phyloP scores from a whole-genome alignment of 1,140 invertebrate genomes.

The Drosophila repleta region DNA sequence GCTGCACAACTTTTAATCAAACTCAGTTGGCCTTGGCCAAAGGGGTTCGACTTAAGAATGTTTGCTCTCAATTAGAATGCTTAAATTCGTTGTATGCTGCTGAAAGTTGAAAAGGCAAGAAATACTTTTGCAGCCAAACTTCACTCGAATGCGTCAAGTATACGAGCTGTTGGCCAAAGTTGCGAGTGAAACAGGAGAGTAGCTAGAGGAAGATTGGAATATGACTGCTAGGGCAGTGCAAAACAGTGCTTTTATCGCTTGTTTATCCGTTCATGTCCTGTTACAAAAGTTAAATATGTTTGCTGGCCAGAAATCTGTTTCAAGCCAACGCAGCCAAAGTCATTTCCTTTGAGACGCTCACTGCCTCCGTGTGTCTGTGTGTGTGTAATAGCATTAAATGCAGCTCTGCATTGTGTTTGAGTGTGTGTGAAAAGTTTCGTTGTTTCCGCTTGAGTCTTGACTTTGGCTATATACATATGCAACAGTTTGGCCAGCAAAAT shows the following conservation, averaged over 20 bases:
- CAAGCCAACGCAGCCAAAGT: conserved; percentile 20
- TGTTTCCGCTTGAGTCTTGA: conserved; percentile 23
- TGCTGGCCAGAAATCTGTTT: conserved; percentile 27
- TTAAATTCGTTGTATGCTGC: conserved; percentile 16
- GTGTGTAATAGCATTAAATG: conserved; percentile 48
- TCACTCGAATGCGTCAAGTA: conserved; percentile 39
- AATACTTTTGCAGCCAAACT: conserved; percentile 35
- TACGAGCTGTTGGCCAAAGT: conserved; percentile 16
- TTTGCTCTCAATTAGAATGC: conserved; percentile 43
- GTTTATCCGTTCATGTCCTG: conserved; percentile 42
- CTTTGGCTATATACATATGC: conserved; percentile 33
- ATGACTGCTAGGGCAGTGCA: conserved; percentile 1
- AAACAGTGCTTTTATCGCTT: conserved; percentile 12
- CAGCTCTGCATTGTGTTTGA: conserved; percentile 25
- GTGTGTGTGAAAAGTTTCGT: conserved; percentile 32
- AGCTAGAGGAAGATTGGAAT: conserved; percentile 6
- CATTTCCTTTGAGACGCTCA: conserved; percentile 55
- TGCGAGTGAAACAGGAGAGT: conserved; percentile 30
- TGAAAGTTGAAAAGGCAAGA: conserved; percentile 22
- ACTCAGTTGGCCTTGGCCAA: conserved; percentile 3
- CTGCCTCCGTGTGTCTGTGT: conserved; percentile 13
- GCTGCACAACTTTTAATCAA: neutral
- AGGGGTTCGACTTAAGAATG: conserved; percentile 3
- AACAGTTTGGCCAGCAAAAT: conserved; percentile 43
- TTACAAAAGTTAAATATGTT: conserved; percentile 56